phyloP scores from a whole-genome alignment of 2,113 vertebrate genomes.

The Eudorcas thomsonii region DNA sequence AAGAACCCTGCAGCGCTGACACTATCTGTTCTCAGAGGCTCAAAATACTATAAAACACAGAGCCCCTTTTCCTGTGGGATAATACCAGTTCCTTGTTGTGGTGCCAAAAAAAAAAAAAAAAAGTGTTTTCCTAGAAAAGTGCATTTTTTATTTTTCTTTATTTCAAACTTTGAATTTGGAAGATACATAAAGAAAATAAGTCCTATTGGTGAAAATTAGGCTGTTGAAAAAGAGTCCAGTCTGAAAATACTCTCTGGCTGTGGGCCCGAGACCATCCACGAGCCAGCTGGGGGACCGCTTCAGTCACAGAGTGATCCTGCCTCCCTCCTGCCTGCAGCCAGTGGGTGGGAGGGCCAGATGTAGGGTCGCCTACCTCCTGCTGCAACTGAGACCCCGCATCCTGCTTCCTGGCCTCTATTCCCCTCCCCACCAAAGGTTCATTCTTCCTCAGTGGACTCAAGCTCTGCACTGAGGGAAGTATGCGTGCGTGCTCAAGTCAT shows the following conservation, averaged over 20 bases:
- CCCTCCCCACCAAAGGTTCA: not conserved
- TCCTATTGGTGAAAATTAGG: not conserved
- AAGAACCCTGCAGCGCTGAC: not conserved
- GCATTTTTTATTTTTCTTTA: not conserved
- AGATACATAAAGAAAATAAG: not conserved
- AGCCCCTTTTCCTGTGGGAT: not conserved
- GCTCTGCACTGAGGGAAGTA: not conserved
- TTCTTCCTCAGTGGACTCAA: not conserved
- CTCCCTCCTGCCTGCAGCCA: not conserved
- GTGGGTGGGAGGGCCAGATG: not conserved
- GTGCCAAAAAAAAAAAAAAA: not conserved
- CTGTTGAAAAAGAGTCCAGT: not conserved
- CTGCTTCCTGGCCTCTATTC: not conserved
- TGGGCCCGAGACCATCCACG: not conserved
- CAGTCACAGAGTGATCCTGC: not conserved
- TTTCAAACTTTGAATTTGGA: not conserved
- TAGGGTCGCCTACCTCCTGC: not conserved
- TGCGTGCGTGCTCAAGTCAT: accelerated
- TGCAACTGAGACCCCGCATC: not conserved
- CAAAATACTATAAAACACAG: not conserved
- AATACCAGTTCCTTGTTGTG: not conserved
- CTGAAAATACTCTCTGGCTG: not conserved
- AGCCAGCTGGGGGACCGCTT: not conserved
- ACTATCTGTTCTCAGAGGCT: not conserved
- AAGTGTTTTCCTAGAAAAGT: not conserved